Evolutionary conservation across 92 coral and sea anemone genomes (phyloP), one percentile per base, ranked within the genome.

Genomic region (Muricea muricata): DNA sequence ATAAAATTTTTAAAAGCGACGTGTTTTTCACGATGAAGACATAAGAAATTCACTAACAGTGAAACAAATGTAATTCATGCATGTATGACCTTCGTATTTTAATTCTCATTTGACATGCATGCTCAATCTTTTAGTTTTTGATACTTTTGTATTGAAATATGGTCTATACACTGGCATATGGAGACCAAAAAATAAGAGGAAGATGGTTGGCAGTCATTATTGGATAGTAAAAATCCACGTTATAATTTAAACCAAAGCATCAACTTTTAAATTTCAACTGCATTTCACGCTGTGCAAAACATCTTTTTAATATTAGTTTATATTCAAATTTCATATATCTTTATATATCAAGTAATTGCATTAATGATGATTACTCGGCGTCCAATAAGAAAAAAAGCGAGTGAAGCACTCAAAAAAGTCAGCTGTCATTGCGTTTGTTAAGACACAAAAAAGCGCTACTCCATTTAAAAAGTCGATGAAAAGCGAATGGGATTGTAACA

Each of bases 291-390:
- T 52, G 60, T 18, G 60, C 60, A 52, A 60, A 13, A 60, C 68
- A 60, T 23, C 21, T 77, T 54, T 77, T 54, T 77, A 57, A 77
- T 77, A 56, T 34, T 12, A 57, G 34, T 54, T 54, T 57, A n/a
- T n/a, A 77, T 77, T 57, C 70, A 30, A 77, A 54, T 32, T 54
- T 57, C 70, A 33, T 77, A 54, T 57, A 60, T 30, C 37, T 60
- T 25, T 77, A 56, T 77, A 56, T 77, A 17, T 26, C 82, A 56
- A 77, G 80, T 77, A 55, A 77, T 56, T 77, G 70, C 52, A 57
- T 77, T 77, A 77, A 77, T 77, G 82, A 77, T 61, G 45, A 77
- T 78, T 78, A 56, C 83, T 78, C 54, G 39, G 70, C 70, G 71
- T 25, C 65, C 14, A 78, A 78, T 78, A 32, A 78, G 52, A 78